Percentiles rank a stretch among this genome's conserved stretches.
phyloP scores from a whole-genome alignment of 2,797 vertebrate species.

The Petrocephalus sullivani region DNA sequence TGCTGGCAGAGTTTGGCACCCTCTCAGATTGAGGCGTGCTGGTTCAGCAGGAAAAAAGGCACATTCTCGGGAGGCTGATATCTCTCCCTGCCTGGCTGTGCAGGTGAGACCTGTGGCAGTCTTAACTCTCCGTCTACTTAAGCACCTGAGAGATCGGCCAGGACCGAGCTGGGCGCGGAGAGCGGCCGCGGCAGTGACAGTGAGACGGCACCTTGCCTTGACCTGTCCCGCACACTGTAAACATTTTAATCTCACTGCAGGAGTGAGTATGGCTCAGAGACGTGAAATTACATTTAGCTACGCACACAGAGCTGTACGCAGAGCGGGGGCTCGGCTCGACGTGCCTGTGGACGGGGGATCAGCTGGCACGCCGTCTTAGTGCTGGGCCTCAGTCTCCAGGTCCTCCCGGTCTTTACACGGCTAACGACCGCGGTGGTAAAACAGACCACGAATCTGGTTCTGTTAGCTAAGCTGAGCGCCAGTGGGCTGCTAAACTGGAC shows the following conservation, averaged over 20 bases:
- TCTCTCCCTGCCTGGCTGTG: background rate
- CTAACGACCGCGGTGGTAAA: background rate
- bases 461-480: background rate
- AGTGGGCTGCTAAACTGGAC: background rate
- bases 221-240: background rate
- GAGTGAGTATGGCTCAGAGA: background rate
- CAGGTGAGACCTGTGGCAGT: background rate
- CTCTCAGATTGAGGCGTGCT: background rate
- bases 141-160: constrained; percentile 15
- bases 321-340: background rate
- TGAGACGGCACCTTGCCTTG: background rate
- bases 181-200: constrained; percentile 11
- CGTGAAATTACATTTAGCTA: background rate
- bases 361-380: too few species aligned
- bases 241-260: background rate
- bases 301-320: background rate
- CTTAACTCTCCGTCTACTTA: background rate
- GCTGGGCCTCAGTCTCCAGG: background rate
- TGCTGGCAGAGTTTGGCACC: background rate
- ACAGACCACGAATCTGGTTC: background rate
- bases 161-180: background rate
- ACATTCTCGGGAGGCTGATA: background rate
- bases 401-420: background rate
- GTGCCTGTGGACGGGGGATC: background rate
- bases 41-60: background rate